A percentile compares a stretch with the other conserved stretches of the same genome.
These are phyloP conservation scores for Rafetus swinhoei DNA, from an alignment of 2,113 vertebrate genomes.

Conservation along the genomic window DNA sequence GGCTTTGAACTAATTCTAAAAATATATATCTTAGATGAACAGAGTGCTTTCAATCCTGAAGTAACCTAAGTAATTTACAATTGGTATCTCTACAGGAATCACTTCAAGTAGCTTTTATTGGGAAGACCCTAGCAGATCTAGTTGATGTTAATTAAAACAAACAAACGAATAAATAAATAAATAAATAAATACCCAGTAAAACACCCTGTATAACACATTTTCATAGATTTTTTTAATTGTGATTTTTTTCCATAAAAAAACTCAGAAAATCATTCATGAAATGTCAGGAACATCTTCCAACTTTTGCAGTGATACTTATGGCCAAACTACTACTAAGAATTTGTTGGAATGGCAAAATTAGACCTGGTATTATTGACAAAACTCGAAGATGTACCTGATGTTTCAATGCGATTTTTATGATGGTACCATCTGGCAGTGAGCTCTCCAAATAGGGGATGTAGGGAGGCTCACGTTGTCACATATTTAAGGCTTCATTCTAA, in stretches of 20 bases:
- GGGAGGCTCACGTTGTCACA: not conserved
- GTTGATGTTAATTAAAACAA: not conserved
- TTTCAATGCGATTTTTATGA: not conserved
- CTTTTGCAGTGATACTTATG: not conserved
- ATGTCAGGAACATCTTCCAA: not conserved
- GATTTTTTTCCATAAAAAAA: not conserved
- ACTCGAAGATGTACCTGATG: not conserved
- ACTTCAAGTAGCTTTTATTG: not conserved
- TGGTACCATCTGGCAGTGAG: not conserved
- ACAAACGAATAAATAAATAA: not conserved
- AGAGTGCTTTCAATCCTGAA: slow-evolving; percentile 28
- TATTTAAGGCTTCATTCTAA: slow-evolving; percentile 69
- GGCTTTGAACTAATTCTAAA: slow-evolving; percentile 59
- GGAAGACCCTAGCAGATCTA: not conserved
- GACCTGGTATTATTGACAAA: not conserved
- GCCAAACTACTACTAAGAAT: not conserved
- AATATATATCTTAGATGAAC: slow-evolving; percentile 1
- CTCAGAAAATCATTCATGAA: not conserved
- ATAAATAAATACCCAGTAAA: too few relatives aligned
- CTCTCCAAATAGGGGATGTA: not conserved
- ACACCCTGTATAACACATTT: not conserved
- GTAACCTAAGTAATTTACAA: slow-evolving; percentile 25
- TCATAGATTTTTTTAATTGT: not conserved
- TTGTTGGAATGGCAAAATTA: not conserved
- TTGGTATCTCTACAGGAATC: not conserved